These are phyloP conservation scores for Melanotaenia parkinsoni DNA, from an alignment of 2,797 vertebrate genomes.

Conservation along the genomic window DNA sequence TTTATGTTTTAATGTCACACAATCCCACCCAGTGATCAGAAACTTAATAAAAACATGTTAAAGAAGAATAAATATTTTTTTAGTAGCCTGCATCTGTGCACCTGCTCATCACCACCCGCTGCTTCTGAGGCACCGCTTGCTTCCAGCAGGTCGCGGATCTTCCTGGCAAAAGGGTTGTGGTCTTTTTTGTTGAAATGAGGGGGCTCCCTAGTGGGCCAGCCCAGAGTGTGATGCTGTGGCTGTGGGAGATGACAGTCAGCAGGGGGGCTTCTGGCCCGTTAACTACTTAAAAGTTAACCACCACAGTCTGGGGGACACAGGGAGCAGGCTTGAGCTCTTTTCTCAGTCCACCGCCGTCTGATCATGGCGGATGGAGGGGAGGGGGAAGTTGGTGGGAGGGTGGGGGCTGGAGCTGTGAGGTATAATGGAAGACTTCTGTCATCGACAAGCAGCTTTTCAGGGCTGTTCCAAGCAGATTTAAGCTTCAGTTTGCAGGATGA, in stretches of 20 bases:
- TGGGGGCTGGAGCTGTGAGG: conserved; percentile 43
- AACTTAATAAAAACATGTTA: too few species aligned
- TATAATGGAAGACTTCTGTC: conserved; percentile 63
- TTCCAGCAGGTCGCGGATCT: conserved; percentile 66
- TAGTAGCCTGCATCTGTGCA: too few species aligned
- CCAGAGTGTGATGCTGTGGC: conserved; percentile 75
- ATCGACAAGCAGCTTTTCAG: conserved; percentile 10
- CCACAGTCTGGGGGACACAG: conserved; percentile 77
- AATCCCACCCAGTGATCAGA: too few species aligned
- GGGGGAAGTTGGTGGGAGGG: neutral
- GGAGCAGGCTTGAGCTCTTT: conserved; percentile 80
- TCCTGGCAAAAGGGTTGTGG: conserved; percentile 79
- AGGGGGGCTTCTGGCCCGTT: conserved; percentile 63
- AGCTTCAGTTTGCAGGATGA: too few species aligned
- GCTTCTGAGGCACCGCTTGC: conserved; percentile 24
- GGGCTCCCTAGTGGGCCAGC: conserved; percentile 71
- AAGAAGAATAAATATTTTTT: too few species aligned
- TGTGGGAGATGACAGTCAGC: conserved; percentile 75
- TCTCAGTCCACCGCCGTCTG: conserved; percentile 75
- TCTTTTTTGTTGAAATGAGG: conserved; percentile 81
- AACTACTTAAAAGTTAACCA: conserved; percentile 81
- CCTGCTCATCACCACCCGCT: conserved; percentile 21
- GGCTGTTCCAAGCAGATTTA: too few species aligned
- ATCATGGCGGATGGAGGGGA: conserved; percentile 45
- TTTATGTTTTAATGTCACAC: too few species aligned